phyloP scores from a whole-genome alignment of 2,113 vertebrate species.

The Hippocampus guttulatus region DNA sequence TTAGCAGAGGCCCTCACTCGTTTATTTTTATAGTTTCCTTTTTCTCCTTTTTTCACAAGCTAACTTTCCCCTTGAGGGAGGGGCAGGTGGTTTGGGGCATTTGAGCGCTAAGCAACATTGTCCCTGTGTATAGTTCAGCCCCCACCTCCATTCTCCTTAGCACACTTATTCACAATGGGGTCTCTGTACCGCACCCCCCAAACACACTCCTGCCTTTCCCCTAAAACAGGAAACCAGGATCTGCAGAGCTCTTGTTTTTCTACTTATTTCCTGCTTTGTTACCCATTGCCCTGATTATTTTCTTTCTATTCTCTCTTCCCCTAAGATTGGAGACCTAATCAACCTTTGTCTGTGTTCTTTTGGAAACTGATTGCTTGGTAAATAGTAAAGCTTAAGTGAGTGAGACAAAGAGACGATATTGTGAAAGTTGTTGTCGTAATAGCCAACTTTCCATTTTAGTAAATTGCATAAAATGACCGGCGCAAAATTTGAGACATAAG shows the following conservation, averaged over 20 bases:
- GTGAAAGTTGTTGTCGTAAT: neutral
- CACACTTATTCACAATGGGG: conserved; percentile 76
- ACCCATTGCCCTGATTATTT: conserved; percentile 72
- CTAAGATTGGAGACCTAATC: conserved; percentile 62
- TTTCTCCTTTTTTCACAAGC: conserved; percentile 61
- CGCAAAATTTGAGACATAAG: conserved; percentile 7
- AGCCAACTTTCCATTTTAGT: neutral
- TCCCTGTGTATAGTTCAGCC: conserved; percentile 61
- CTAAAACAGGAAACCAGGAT: conserved; percentile 77
- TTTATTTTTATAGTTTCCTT: conserved; percentile 82
- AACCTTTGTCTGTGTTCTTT: conserved; percentile 31
- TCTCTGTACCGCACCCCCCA: conserved; percentile 72
- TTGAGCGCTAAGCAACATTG: conserved; percentile 54
- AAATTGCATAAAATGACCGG: neutral
- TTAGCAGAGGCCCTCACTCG: conserved; percentile 64
- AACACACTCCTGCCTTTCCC: conserved; percentile 64
- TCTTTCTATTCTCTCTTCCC: conserved; percentile 64
- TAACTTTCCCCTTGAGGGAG: conserved; percentile 64
- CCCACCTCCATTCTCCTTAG: conserved; percentile 65
- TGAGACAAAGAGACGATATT: neutral
- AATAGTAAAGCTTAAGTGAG: neutral
- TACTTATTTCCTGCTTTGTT: conserved; percentile 79
- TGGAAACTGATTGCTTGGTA: conserved; percentile 26
- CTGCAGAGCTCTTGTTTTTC: conserved; percentile 74
- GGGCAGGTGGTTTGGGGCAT: conserved; percentile 63